Conservation (phyloP, 2,113 vertebrate species). For the Melierax canorus region DNA sequence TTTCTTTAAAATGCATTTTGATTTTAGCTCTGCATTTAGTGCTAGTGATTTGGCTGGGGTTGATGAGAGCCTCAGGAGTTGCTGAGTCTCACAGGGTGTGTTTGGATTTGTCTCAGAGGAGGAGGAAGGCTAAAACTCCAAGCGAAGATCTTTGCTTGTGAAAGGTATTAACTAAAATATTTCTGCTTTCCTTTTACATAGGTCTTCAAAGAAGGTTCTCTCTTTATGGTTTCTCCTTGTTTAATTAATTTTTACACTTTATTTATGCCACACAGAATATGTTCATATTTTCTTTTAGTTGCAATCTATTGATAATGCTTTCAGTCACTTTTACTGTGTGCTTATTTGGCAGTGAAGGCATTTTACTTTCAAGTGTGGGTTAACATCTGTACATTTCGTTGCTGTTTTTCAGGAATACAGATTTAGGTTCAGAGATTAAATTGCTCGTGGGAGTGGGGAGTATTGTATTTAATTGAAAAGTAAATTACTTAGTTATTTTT, state of each 20-base stretch:
- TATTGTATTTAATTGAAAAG: not conserved
- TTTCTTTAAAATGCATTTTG: not conserved
- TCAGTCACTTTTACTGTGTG: not conserved
- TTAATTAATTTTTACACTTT: not conserved
- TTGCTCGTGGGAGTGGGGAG: not conserved
- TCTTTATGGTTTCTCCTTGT: not conserved
- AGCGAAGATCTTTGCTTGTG: not conserved
- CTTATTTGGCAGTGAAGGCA: not conserved
- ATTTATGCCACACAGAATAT: not conserved
- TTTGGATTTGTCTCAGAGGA: not conserved
- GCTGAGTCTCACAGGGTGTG: not conserved
- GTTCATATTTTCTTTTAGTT: not conserved
- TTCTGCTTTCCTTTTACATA: slow-evolving; percentile 18
- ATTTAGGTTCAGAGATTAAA: not conserved
- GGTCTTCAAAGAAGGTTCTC: not conserved
- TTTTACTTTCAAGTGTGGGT: not conserved
- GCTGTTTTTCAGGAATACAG: not conserved
- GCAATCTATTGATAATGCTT: not conserved
- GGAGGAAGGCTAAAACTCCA: not conserved
- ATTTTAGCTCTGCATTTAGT: not conserved
- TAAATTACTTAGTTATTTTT: not conserved
- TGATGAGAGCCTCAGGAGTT: not conserved
- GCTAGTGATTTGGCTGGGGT: not conserved
- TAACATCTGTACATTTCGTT: not conserved
- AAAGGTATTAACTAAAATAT: slow-evolving; percentile 15